phyloP scores from a whole-genome alignment of 2,113 vertebrate genomes.

The Pelvicachromis taeniatus region DNA sequence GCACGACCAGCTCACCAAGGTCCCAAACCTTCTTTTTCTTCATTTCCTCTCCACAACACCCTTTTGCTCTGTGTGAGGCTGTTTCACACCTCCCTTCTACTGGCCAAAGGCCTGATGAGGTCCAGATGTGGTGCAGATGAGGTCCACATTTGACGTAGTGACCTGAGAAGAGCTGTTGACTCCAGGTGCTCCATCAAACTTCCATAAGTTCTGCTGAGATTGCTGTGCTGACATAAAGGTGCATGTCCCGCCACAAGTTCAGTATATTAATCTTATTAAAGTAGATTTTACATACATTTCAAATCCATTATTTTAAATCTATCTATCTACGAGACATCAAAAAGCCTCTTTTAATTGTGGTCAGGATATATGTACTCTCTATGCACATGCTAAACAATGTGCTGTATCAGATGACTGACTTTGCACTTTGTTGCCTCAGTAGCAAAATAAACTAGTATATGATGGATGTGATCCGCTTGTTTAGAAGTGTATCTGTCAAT shows the following conservation, averaged over 20 bases:
- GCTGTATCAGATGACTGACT: background rate
- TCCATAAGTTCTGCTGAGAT: conserved; percentile 16
- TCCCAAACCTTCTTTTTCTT: conserved; percentile 65
- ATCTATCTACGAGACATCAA: background rate
- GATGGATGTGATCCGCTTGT: background rate
- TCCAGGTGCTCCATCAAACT: conserved; percentile 43
- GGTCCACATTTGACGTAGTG: conserved; percentile 18
- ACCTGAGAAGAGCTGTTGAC: conserved; percentile 30
- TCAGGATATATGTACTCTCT: background rate
- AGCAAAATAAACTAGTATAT: background rate
- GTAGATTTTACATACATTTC: background rate
- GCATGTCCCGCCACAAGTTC: background rate
- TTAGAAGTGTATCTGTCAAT: background rate
- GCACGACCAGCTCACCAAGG: conserved; percentile 38
- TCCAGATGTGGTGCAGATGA: conserved; percentile 68
- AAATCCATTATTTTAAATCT: background rate
- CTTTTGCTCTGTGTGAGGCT: conserved; percentile 36
- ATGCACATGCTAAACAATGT: background rate
- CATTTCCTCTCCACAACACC: conserved; percentile 51
- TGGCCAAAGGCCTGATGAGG: conserved; percentile 50
- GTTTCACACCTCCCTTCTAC: conserved; percentile 44
- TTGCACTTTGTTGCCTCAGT: background rate
- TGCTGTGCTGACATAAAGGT: conserved; percentile 11
- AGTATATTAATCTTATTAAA: background rate
- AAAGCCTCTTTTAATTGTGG: background rate